A percentile compares a stretch with the other conserved stretches of the same genome.
These are phyloP conservation scores for Cyphomyrus plagiostoma DNA, from an alignment of 2,113 vertebrate genomes.

Conservation along the genomic window DNA sequence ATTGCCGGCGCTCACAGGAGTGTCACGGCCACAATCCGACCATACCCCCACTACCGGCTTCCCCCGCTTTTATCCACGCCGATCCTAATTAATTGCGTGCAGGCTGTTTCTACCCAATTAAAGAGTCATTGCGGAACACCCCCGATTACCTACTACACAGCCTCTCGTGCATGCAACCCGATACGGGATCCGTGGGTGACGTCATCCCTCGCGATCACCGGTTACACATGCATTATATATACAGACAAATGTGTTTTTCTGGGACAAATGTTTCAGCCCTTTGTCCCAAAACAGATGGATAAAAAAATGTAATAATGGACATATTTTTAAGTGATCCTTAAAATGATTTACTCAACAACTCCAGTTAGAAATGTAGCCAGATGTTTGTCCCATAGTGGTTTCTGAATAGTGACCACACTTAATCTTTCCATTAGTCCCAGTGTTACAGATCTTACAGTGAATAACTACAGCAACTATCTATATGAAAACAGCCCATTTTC, in stretches of 20 bases:
- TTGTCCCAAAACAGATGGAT: conserved; percentile 25
- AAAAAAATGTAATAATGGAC: conserved; percentile 56
- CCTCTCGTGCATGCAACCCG: not conserved
- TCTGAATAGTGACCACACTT: not conserved
- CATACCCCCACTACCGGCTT: too few relatives aligned
- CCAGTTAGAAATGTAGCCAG: conserved; percentile 35
- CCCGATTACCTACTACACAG: not conserved
- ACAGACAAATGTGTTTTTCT: conserved; percentile 46
- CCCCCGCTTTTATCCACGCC: too few relatives aligned
- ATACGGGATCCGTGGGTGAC: not conserved
- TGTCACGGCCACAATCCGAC: too few relatives aligned
- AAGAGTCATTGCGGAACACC: too few relatives aligned
- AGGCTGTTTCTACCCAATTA: too few relatives aligned
- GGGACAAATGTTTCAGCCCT: not conserved
- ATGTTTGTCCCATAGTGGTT: not conserved
- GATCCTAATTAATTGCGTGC: too few relatives aligned
- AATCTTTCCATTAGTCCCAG: not conserved
- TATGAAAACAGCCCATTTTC: not conserved
- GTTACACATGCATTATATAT: conserved; percentile 68
- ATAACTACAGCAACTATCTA: not conserved
- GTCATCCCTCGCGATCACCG: not conserved
- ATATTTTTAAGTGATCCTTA: conserved; percentile 50
- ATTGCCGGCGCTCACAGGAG: too few relatives aligned
- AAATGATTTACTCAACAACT: conserved; percentile 35
- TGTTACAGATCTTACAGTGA: not conserved